Percentiles rank a stretch among this genome's conserved stretches.
Evolutionary conservation across 2,797 vertebrate species (phyloP).

Genomic region (Falco columbarius): DNA sequence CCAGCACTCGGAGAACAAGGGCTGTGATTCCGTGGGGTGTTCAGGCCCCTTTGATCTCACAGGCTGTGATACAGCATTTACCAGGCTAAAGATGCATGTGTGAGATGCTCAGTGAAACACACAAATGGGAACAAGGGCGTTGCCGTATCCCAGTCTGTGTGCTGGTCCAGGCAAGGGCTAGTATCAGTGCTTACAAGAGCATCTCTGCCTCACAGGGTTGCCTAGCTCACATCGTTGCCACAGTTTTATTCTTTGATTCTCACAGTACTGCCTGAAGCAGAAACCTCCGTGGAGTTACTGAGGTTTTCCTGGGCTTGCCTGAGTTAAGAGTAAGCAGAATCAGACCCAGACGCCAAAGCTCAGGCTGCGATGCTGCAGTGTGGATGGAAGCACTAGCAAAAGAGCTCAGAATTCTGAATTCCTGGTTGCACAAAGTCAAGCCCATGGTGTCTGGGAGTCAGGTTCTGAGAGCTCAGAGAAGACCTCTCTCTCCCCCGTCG

Average conservation of each 20-base stretch:
- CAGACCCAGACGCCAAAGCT: background rate
- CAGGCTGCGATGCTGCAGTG: background rate
- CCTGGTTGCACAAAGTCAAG: background rate
- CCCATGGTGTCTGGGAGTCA: background rate
- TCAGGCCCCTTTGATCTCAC: background rate
- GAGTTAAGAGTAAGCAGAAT: background rate
- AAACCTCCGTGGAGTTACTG: background rate
- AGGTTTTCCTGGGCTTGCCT: background rate
- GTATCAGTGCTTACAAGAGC: background rate
- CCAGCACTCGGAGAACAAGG: background rate
- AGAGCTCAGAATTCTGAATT: background rate
- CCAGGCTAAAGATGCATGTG: fast-evolving
- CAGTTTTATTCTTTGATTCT: background rate
- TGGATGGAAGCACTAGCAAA: background rate
- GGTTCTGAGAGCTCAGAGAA: background rate
- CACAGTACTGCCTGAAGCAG: background rate
- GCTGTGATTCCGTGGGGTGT: background rate
- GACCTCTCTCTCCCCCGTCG: background rate
- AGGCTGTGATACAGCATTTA: fast-evolving
- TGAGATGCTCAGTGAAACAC: background rate
- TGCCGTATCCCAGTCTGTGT: fast-evolving
- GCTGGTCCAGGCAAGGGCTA: background rate
- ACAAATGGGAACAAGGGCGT: fast-evolving
- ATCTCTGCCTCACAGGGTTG: background rate
- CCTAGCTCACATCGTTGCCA: fast-evolving